Base-by-base conservation (phyloP, 2,888 invertebrate genomes). In the Drosophila mimetica region DNA sequence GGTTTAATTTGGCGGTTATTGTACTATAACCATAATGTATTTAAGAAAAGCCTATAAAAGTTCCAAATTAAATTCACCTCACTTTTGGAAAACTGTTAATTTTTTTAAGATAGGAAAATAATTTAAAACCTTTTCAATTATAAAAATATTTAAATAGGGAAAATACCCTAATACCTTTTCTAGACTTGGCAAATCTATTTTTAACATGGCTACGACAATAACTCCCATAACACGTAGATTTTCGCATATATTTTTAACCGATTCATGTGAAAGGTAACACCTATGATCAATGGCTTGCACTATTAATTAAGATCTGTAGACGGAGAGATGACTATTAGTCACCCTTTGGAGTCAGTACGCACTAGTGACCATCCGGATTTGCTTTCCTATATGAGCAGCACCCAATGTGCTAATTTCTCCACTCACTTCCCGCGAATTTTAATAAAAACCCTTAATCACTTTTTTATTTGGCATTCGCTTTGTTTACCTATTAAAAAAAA, bases 201-300 rank as follows among this genome's bases (percentile, higher is more conserved):
- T 60, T 46, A 22, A 28, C 44, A 5, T 16, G 9, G 13, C 20
- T 2, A 28, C 18, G 36, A 9, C 28, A 55, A 37, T 11, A 13
- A 9, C 18, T 6, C 36, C 9, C 20, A 16, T 7, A 16, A 36
- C 4, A 25, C 0, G 0, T 25, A 9, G n/a, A 61, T 41, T 34
- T 41, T 14, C 39, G 14, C 28, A 63, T 8, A 30, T 51, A 2
- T 6, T 13, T 11, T 18, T 16, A 39, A 16, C 39, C 8, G 30
- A 52, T 66, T 51, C 53, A 28, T 52, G 52, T 34, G 28, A 66
- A 63, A 66, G 16, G 28, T 66, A 66, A 9, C 66, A 63, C 22
- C 67, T 36, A n/a, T 25, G 25, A 22, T 30, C 18, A 6, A 64
- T 28, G 8, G 20, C 4, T 51, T 63, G 36, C 36, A 44, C 52